Base-by-base conservation (phyloP, 2,888 invertebrate genomes). In the Aradus depressus region DNA sequence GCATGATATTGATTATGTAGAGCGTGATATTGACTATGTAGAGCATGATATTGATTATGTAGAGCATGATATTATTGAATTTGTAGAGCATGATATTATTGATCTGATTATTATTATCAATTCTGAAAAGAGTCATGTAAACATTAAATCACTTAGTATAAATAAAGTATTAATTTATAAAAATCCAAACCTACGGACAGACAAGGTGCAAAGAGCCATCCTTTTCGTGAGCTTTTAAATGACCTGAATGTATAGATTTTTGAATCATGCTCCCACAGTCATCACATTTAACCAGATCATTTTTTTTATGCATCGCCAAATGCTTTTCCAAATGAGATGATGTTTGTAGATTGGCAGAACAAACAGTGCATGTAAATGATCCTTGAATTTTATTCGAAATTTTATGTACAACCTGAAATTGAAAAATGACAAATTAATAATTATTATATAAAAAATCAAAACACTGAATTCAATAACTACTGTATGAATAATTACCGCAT, bases 251-350 rank as follows among this genome's bases (percentile, higher is more conserved):
- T 8, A 28, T 48, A 18, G 26, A n/a, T 21, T 39, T 48, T 14
- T 48, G 48, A 23, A 48, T 26, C 48, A 48, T 48, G 21, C 28
- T 38, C 25, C 38, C 12, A 22, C 48, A 48, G 34, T 21, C 4
- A n/a, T 48, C 38, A 21, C 48, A 48, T 39, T 48, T 48, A 3
- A 48, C n/a, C 1, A 48, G 48, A 19, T 48, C 48, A 39, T 48
- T 48, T 38, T 48, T 48, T 19, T 14, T 48, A 28, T 48, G 48
- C 48, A 48, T 48, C 12, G 48, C 38, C 23, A 48, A 28, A 14
- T 48, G 48, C 23, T 48, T 48, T 16, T 48, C 48, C 14, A 48
- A 31, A 28, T 48, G 48, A 16, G 48, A 48, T n/a, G 48, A 23
- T 3, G 48, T 38, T 14, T 48, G 48, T 4, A 48, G 38, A 14